Base-by-base conservation (phyloP, 2,797 vertebrate species). In the Molossus molossus region DNA sequence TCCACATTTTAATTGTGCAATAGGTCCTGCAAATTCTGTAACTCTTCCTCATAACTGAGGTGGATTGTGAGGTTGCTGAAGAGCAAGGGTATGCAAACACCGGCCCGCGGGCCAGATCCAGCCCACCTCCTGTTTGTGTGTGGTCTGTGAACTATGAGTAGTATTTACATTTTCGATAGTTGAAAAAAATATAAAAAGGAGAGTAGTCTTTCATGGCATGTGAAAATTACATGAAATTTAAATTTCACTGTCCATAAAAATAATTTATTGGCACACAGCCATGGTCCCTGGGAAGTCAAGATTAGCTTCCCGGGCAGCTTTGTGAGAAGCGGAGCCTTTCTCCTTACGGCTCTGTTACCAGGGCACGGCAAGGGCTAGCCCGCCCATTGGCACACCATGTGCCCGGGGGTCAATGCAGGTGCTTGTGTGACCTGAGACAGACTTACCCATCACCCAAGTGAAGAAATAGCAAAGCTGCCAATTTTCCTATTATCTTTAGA, bases 191-290 rank as follows among this genome's bases (percentile, higher is more conserved):
- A 48, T 10, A 8, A 13, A 77, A 96, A 62, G 18, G 37, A 80
- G 6, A 57, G 4, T 57, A 33, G 53, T 29, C 40, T 89, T 87
- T 64, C 5, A 45, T 70, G 29, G 7, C 11, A 29, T 67, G 12
- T 80, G 65, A 90, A 95, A 86, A 79, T 33, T 62, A 17, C 70
- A 21, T 64, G 58, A 91, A 83, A 37, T 64, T 73, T 10, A 60
- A 48, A 48, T 72, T 70, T 77, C 27, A 33, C 6, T 62, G 21
- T 79, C 27, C 10, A 25, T 90, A 29, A 76, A 93, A 64, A 45
- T 58, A 18, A 23, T 25, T 64, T 18, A 40, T 12, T 27, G 14
- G 45, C 23, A 37, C 7, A 69, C 5, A 93, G 10, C 27, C 25
- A 14, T 86, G 33, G 83, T 53, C 27, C 18, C 10, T 3, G 6